Percentiles rank a stretch among this genome's conserved stretches.
Evolutionary conservation across 2,888 invertebrate species (phyloP).

Genomic region (Drosophila neotestacea): DNA sequence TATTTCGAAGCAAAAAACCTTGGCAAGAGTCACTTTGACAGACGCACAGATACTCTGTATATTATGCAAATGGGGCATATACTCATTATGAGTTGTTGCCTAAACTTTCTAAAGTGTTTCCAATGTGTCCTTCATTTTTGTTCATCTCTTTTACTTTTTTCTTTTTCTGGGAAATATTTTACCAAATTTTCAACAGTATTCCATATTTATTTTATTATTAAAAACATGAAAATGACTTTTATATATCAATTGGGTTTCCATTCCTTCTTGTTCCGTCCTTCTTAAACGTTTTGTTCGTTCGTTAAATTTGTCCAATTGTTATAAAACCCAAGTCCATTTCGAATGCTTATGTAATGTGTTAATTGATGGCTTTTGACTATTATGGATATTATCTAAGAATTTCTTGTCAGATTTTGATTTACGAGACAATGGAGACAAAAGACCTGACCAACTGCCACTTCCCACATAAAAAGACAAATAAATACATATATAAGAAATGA

Average conservation of each 20-base stretch:
- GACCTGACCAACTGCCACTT: constrained; percentile 20
- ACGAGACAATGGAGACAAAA: constrained; percentile 9
- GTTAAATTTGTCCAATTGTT: too few relatives aligned
- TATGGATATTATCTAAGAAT: constrained; percentile 21
- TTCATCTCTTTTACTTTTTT: too few relatives aligned
- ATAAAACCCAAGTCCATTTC: neutral
- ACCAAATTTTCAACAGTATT: too few relatives aligned
- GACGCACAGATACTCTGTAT: neutral
- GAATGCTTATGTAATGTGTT: constrained; percentile 3
- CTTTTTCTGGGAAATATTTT: too few relatives aligned
- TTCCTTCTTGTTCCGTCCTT: too few relatives aligned
- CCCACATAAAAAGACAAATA: constrained; percentile 8
- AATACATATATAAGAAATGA: neutral
- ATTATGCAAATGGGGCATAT: neutral
- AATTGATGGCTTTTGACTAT: constrained; percentile 10
- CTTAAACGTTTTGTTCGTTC: too few relatives aligned
- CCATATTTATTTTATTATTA: too few relatives aligned
- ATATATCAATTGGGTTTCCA: too few relatives aligned
- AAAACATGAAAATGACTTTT: too few relatives aligned
- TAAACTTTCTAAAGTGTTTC: too few relatives aligned
- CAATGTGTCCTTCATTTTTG: neutral
- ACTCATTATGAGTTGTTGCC: neutral
- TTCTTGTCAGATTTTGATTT: constrained; percentile 9
- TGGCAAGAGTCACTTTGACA: constrained; percentile 7
- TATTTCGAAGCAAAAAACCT: constrained; percentile 1